Evolutionary conservation across 2,113 vertebrate species (phyloP).

Genomic region (Zingel zingel): DNA sequence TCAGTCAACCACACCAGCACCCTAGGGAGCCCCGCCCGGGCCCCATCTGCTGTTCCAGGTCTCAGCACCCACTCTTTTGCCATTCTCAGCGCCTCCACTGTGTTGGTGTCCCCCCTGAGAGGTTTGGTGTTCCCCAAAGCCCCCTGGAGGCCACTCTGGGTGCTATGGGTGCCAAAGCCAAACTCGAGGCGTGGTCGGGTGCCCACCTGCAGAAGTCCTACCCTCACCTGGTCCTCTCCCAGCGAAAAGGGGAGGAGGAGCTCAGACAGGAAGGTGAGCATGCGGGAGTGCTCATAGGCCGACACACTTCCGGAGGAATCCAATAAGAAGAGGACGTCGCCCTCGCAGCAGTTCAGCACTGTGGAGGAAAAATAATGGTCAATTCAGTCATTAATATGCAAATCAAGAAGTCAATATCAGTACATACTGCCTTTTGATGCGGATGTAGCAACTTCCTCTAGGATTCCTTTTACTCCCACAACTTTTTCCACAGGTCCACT

Average conservation of each 20-base stretch:
- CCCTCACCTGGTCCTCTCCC: conserved; percentile 87
- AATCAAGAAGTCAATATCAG: neutral
- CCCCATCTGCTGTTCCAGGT: conserved; percentile 61
- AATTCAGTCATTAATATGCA: neutral
- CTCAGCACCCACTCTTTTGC: conserved; percentile 84
- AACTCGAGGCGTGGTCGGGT: conserved; percentile 90
- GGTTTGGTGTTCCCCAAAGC: conserved; percentile 84
- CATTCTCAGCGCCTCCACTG: conserved; percentile 86
- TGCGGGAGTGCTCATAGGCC: conserved; percentile 91
- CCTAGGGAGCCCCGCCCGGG: conserved; percentile 88
- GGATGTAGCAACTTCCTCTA: conserved; percentile 13
- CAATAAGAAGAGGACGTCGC: conserved; percentile 92
- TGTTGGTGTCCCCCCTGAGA: conserved; percentile 95
- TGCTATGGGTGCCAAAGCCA: conserved; percentile 82
- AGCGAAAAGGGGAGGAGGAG: conserved; percentile 89
- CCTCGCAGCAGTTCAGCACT: conserved; percentile 87
- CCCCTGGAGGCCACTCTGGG: conserved; percentile 71
- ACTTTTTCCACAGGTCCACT: conserved; percentile 60
- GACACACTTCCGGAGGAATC: conserved; percentile 96
- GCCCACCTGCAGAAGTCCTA: conserved; percentile 93
- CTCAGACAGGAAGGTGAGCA: conserved; percentile 91
- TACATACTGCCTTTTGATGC: neutral
- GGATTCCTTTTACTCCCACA: conserved; percentile 29
- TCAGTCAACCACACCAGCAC: conserved; percentile 97
- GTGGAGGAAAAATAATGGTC: conserved; percentile 22